Conservation (phyloP, 2,888 invertebrate genomes). For the Luperina testacea region DNA sequence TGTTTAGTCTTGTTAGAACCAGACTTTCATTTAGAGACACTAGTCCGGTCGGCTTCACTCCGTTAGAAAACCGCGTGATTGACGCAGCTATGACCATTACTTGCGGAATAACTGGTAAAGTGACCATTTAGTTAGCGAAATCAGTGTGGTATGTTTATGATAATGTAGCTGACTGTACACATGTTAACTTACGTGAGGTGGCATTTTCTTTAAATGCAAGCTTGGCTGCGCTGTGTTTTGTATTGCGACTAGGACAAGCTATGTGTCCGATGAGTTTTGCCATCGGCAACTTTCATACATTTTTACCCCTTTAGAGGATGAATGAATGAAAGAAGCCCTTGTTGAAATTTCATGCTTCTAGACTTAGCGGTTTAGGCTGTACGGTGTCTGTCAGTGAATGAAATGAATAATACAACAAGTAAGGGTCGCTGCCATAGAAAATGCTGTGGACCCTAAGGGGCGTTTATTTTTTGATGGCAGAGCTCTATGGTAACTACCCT, state of each 20-base stretch:
- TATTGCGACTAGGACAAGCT: neutral
- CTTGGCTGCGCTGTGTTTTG: neutral
- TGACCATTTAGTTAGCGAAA: constrained; percentile 25
- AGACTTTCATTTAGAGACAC: constrained; percentile 53
- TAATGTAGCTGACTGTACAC: neutral
- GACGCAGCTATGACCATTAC: constrained; percentile 18
- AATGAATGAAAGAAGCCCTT: neutral
- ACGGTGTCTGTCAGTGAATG: neutral
- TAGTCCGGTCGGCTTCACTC: constrained; percentile 1
- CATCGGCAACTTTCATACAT: neutral
- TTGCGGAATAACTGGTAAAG: constrained; percentile 23
- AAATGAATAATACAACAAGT: no score
- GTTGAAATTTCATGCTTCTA: neutral
- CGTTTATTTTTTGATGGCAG: no score
- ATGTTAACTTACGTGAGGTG: neutral
- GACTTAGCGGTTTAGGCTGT: neutral
- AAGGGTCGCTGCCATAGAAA: no score
- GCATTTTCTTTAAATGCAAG: neutral
- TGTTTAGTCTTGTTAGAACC: constrained; percentile 2
- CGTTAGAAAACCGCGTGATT: constrained; percentile 40
- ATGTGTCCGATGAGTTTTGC: neutral
- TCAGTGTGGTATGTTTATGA: neutral
- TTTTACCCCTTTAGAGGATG: neutral
- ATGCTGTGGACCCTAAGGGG: no score
- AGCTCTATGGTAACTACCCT: no score